A percentile compares a stretch with the other conserved stretches of the same genome.
Conservation (phyloP, 2,113 vertebrate species). For the Plecotus auritus region DNA sequence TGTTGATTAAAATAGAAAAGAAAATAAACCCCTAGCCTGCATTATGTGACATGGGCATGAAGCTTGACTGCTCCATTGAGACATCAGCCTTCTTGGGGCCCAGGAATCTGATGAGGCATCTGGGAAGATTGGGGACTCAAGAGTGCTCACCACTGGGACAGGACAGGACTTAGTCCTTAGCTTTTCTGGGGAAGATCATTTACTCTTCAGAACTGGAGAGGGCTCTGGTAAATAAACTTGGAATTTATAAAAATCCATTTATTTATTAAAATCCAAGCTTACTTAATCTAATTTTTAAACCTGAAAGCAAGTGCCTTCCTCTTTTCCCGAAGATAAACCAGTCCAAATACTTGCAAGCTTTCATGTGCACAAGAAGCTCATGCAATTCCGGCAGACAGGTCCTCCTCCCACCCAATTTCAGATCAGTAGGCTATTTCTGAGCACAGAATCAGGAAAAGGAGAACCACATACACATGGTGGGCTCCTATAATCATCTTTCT, state of each 20-base stretch:
- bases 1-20: background rate
- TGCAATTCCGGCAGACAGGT: background rate
- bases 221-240: background rate
- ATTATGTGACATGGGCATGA: accelerated
- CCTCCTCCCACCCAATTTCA: background rate
- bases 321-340: background rate
- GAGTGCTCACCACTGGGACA: background rate
- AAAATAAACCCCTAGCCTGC: background rate
- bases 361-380: accelerated
- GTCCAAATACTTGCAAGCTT: no score
- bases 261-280: background rate
- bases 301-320: background rate
- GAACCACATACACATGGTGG: accelerated
- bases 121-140: no score
- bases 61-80: background rate
- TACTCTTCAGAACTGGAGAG: background rate
- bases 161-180: background rate
- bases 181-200: background rate
- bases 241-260: background rate
- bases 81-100: background rate
- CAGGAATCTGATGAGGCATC: accelerated
- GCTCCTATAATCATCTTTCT: background rate
- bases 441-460: background rate
- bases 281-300: background rate
- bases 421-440: background rate